Conservation (phyloP, 2,113 vertebrate species). For the Oryctolagus cuniculus region DNA sequence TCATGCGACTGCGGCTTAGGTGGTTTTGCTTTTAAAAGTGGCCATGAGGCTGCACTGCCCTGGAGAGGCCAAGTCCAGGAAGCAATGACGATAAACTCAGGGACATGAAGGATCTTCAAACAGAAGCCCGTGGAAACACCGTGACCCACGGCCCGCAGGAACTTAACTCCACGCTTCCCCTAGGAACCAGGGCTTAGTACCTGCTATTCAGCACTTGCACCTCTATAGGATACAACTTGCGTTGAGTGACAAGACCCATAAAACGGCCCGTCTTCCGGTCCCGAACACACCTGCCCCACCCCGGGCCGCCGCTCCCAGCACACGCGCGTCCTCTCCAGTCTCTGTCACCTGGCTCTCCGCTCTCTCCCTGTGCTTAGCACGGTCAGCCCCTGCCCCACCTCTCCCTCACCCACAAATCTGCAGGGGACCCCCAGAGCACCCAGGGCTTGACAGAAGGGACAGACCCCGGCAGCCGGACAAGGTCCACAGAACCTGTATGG, state of each 20-base stretch:
- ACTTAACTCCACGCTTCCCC: background rate
- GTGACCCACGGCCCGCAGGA: background rate
- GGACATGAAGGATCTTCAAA: background rate
- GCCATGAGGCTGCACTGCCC: background rate
- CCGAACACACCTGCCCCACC: background rate
- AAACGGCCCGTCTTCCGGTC: background rate
- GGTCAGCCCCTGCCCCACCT: background rate
- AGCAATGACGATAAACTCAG: background rate
- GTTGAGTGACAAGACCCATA: background rate
- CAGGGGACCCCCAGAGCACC: background rate
- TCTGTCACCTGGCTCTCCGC: background rate
- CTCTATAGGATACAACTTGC: background rate
- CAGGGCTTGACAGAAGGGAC: rapidly evolving
- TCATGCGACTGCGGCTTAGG: background rate
- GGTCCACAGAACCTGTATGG: background rate
- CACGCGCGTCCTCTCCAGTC: too few relatives aligned
- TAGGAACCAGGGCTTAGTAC: background rate
- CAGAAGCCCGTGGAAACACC: background rate
- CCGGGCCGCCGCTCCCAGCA: background rate
- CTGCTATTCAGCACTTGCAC: background rate
- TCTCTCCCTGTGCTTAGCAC: too few relatives aligned
- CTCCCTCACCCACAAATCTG: background rate
- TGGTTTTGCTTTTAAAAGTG: background rate
- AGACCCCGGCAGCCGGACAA: rapidly evolving
- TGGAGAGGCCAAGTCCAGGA: background rate